Evolutionary conservation across 2,888 invertebrate genomes (phyloP).

Genomic region (Macrophya alboannulata): DNA sequence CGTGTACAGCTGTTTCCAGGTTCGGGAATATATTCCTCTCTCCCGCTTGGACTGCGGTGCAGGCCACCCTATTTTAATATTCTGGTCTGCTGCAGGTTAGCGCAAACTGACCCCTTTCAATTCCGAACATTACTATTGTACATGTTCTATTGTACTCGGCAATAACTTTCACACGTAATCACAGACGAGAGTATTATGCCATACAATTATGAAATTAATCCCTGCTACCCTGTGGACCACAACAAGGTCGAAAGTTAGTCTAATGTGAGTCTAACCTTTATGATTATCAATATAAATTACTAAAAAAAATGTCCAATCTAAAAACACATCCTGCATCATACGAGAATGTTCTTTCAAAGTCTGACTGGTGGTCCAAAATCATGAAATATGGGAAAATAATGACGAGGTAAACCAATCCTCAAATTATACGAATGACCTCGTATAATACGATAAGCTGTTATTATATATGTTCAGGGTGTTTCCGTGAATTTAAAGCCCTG

Average conservation of each 20-base stretch:
- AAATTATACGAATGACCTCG: too few species aligned
- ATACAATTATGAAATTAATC: background rate
- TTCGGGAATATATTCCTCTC: slow-evolving; percentile 13
- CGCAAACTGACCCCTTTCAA: slow-evolving; percentile 37
- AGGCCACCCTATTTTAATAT: slow-evolving; percentile 35
- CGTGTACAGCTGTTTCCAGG: background rate
- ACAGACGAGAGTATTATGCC: slow-evolving; percentile 2
- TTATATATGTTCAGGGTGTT: too few species aligned
- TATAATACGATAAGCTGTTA: too few species aligned
- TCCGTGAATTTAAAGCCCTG: too few species aligned
- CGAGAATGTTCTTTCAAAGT: too few species aligned
- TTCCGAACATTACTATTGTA: slow-evolving; percentile 15
- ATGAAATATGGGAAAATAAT: too few species aligned
- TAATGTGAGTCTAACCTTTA: too few species aligned
- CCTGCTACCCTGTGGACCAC: background rate
- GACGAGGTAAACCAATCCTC: too few species aligned
- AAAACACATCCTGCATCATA: too few species aligned
- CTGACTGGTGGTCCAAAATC: too few species aligned
- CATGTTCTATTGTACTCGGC: background rate
- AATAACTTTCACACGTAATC: slow-evolving; percentile 27
- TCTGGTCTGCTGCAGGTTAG: slow-evolving; percentile 5
- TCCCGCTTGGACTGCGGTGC: background rate
- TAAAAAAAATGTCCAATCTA: too few species aligned
- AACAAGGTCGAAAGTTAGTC: background rate
- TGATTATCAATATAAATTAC: too few species aligned